Conservation (phyloP, 2,113 vertebrate species). For the Microcebus jonahi region DNA sequence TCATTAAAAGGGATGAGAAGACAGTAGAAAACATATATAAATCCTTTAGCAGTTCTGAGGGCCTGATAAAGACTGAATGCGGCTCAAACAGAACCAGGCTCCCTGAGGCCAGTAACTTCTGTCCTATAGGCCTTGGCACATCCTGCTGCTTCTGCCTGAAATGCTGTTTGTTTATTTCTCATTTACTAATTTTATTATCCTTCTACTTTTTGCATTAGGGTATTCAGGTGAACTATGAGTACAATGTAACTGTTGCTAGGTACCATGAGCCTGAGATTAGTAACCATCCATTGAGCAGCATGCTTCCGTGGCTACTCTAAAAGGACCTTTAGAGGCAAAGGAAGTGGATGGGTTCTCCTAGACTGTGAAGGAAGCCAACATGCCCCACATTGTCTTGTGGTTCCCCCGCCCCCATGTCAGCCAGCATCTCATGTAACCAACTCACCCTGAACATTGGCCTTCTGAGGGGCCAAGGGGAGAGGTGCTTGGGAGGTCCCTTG, state of each 20-base stretch:
- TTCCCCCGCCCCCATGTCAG: not conserved
- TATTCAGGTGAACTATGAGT: not conserved
- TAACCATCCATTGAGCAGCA: not conserved
- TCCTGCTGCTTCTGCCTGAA: not conserved
- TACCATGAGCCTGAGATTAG: not conserved
- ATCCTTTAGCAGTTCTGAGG: not conserved
- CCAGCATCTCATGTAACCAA: not conserved
- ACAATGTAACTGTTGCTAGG: not conserved
- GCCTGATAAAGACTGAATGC: not conserved
- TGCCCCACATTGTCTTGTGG: too few species aligned
- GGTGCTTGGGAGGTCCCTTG: not conserved
- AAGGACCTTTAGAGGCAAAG: not conserved
- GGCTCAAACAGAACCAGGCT: not conserved
- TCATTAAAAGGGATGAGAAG: not conserved
- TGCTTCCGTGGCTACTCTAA: not conserved
- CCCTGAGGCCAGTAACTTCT: not conserved
- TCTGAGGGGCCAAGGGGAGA: not conserved
- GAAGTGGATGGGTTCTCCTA: not conserved
- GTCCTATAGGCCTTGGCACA: fast-evolving
- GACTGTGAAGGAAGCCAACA: not conserved
- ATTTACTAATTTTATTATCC: not conserved
- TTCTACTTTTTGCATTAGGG: not conserved
- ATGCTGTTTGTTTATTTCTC: not conserved
- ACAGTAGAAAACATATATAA: not conserved
- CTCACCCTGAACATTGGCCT: not conserved